These are phyloP conservation scores for Aporophyla lueneburgensis DNA, from an alignment of 2,888 invertebrate genomes.

Conservation along the genomic window DNA sequence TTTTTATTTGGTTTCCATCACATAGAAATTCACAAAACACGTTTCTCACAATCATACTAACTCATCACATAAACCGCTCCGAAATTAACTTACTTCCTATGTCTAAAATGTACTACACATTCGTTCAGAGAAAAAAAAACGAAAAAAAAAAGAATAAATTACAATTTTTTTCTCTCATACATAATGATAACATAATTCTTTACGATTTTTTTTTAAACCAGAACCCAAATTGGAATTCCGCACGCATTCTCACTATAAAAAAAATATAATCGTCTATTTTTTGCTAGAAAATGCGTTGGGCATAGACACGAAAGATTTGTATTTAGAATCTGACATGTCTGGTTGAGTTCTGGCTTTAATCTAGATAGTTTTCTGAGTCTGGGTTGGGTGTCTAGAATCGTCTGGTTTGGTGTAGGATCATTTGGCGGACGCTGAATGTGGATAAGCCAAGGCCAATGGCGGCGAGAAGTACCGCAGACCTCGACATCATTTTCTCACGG, in stretches of 20 bases:
- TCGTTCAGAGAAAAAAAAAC: conserved; percentile 61
- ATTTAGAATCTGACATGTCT: conserved; percentile 48
- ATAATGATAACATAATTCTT: conserved; percentile 66
- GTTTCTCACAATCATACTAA: conserved; percentile 68
- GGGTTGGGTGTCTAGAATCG: conserved; percentile 76
- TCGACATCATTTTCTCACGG: conserved; percentile 90
- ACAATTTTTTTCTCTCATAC: conserved; percentile 75
- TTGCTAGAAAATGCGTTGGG: conserved; percentile 48
- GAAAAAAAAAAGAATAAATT: conserved; percentile 75
- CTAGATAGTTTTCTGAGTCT: conserved; percentile 39
- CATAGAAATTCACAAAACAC: conserved; percentile 70
- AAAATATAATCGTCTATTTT: conserved; percentile 48
- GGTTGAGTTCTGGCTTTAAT: conserved; percentile 45
- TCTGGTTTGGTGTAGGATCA: conserved; percentile 88
- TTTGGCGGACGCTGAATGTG: conserved; percentile 92
- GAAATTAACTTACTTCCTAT: conserved; percentile 71
- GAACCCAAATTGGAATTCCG: conserved; percentile 45
- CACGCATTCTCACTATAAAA: conserved; percentile 51
- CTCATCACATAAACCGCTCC: conserved; percentile 62
- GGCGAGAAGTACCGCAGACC: conserved; percentile 91
- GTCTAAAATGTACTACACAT: conserved; percentile 63
- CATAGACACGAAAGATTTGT: conserved; percentile 40
- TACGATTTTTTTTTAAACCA: conserved; percentile 75
- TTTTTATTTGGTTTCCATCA: conserved; percentile 88
- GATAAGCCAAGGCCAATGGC: conserved; percentile 91